A percentile compares a stretch with the other conserved stretches of the same genome.
phyloP scores from a whole-genome alignment of 1,140 invertebrate species.

The Saccostrea echinata region DNA sequence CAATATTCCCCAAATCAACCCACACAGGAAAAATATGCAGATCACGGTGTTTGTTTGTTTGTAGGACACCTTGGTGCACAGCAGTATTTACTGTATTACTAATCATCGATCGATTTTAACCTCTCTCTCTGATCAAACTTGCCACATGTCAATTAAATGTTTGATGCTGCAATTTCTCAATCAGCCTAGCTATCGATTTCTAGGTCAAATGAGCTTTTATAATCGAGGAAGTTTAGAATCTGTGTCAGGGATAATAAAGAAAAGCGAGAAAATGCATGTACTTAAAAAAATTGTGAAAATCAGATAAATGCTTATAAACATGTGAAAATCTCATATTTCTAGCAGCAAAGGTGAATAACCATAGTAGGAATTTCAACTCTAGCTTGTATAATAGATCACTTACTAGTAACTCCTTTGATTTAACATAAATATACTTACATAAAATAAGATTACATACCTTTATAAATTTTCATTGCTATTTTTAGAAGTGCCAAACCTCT shows the following conservation, averaged over 20 bases:
- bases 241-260: background rate
- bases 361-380: too few species aligned
- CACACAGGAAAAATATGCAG: background rate
- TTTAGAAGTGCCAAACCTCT: conserved; percentile 29
- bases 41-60: background rate
- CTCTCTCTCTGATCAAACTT: conserved; percentile 23
- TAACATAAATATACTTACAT: too few species aligned
- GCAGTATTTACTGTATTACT: background rate
- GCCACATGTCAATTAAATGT: conserved; percentile 16
- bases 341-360: too few species aligned
- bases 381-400: too few species aligned
- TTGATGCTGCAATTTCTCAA: conserved; percentile 19
- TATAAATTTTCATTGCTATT: background rate
- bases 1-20: background rate
- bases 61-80: conserved; percentile 10
- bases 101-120: conserved; percentile 18
- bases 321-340: too few species aligned
- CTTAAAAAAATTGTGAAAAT: too few species aligned
- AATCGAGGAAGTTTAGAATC: conserved; percentile 22
- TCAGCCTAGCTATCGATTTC: conserved; percentile 22
- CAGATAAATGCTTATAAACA: too few species aligned
- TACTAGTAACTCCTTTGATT: too few species aligned
- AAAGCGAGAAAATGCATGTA: background rate
- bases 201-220: conserved; percentile 14
- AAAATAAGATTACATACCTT: too few species aligned